Conservation (phyloP, 2,113 vertebrate species). For the Melospiza melodia region DNA sequence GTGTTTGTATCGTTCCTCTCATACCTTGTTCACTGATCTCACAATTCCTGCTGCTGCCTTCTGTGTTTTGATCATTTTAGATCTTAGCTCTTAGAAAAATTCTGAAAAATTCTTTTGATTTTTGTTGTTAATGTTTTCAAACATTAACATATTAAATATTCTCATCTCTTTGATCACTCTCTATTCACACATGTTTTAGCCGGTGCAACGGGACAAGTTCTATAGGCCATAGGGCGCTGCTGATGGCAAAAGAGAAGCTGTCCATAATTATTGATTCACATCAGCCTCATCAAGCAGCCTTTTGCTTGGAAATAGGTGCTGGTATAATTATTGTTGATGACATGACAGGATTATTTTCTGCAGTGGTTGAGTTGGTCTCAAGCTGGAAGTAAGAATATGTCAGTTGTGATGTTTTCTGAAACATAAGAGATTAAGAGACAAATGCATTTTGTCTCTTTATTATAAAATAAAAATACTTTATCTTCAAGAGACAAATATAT, state of each 20-base stretch:
- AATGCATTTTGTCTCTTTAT: background rate
- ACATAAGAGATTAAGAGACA: background rate
- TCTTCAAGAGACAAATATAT: background rate
- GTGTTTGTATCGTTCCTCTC: background rate
- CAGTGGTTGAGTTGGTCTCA: background rate
- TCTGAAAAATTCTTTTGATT: background rate
- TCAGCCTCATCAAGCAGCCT: background rate
- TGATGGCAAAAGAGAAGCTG: background rate
- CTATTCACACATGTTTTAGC: background rate
- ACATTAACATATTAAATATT: background rate
- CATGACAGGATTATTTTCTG: background rate
- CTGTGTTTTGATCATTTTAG: background rate
- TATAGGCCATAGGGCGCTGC: background rate
- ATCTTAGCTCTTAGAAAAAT: background rate
- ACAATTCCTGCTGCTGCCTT: background rate
- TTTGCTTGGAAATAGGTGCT: slow-evolving; percentile 15
- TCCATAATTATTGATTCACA: background rate
- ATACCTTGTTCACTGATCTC: background rate
- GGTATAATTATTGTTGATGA: background rate
- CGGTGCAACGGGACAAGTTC: background rate
- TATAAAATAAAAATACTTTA: background rate
- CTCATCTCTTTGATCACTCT: background rate
- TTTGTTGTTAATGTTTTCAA: background rate
- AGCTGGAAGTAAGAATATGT: background rate
- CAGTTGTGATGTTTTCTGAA: background rate